Evolutionary conservation across 2,888 invertebrate species (phyloP), one percentile per base, ranked within the genome.

Genomic region (Drosophila anceps): DNA sequence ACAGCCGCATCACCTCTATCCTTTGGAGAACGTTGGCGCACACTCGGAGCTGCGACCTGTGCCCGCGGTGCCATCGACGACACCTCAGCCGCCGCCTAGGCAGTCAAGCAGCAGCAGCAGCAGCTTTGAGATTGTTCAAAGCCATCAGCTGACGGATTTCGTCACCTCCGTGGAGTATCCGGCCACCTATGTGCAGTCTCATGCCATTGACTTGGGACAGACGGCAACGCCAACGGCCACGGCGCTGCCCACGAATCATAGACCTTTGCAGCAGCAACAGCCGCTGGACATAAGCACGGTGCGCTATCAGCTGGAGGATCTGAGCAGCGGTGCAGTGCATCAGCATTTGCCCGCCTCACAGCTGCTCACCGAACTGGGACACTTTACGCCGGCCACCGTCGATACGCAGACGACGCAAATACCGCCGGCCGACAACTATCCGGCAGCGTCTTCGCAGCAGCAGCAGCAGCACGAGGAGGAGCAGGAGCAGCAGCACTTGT

Each of bases 141-240:
- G 96, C 87, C 93, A 96, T 59, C 95, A 95, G 46, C 82, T 96
- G 8, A 95, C 95, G 4, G 95, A 96, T 87, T 96, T 94, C 83
- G 93, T 96, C 1, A 95, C 96, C 46, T 95, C 96, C 2, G 94
- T 96, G 46, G 96, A 96, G 79, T 96, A 96, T 91, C 96, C 96
- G 12, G 94, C 96, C 46, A 95, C 95, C 77, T 94, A 95, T 61
- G 94, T 96, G 66, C 95, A 96, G 82, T 91, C 93, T 4, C 92
- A 91, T 60, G 75, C 92, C 12, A 91, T 91, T 20, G 93, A 93
- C 66, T 95, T 97, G 10, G 86, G 80, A 0, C 64, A 69, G 20
- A 18, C 95, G 96, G 20, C 86, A 95, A 62, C 96, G 96, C 83
- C 92, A 95, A 18, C 55, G 10, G 94, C 94, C 93, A 57, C 54